Base-by-base conservation (phyloP, 2,797 vertebrate genomes). In the Tenualosa ilisha region DNA sequence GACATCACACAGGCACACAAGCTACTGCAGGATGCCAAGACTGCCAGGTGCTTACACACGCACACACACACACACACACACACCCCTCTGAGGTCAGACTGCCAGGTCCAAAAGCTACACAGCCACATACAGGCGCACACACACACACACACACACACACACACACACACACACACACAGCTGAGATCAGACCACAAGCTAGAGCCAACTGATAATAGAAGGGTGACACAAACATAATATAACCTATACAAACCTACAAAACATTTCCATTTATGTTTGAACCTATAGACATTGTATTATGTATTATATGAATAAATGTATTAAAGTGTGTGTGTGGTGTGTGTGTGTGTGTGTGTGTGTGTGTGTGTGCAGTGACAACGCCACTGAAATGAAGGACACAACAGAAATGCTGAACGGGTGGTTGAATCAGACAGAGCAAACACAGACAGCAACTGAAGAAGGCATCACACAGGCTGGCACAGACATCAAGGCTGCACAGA, bases 401-500 rank as follows among this genome's bases (percentile, higher is more conserved):
- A 93, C 96, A 20, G 96, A 96, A 5, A 89, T 91, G 82, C 95
- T 97, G 85, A 96, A 94, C 89, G 93, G 91, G 15, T 96, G 96
- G 0, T 93, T 99, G 84, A 94, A 97, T 81, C 96, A 98, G 94
- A 95, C 96, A 0, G 96, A 96, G 92, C 96, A 93, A 8, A 96
- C 96, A 90, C 97, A 98, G 90, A 94, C 81, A 26, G 89, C 94
- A 72, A 96, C 97, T 86, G 93, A 93, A 86, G 94, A 95, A 63
- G 97, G 96, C 87, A 95, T 99, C 87, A 95, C 95, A 81, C 93
- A 96, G 91, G 97, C 96, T 26, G 93, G 94, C 1, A 94, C 94
- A 86, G 96, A 98, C 90, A 97, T 97, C 1, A 95, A 93, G 84
- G 95, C 95, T 82, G 97, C 97, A 2, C 91, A 96, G 88, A 95